A percentile compares a stretch with the other conserved stretches of the same genome.
Conservation (phyloP, 2,797 vertebrate species). For the Tadarida brasiliensis region DNA sequence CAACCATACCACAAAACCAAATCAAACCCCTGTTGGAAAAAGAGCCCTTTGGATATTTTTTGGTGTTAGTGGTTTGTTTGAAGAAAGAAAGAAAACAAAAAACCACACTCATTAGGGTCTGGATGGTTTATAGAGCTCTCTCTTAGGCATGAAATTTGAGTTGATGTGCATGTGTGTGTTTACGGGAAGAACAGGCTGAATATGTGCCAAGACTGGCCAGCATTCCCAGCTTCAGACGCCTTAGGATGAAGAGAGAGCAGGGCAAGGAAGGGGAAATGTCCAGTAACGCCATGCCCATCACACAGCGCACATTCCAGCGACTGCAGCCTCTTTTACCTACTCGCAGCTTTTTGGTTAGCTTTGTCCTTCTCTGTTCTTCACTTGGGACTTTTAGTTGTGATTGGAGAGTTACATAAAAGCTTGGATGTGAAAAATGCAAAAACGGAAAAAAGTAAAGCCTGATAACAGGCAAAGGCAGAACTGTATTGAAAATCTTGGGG, state of each 20-base stretch:
- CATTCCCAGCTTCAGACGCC: fast-evolving
- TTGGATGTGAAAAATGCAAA: background rate
- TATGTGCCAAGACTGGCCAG: background rate
- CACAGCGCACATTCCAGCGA: background rate
- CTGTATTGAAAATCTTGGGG: background rate
- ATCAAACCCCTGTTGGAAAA: background rate
- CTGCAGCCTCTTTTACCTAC: background rate
- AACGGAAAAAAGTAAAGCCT: background rate
- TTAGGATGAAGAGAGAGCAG: background rate
- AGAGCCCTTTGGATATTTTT: conserved; percentile 44
- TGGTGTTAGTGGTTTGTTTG: conserved; percentile 46
- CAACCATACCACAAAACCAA: background rate
- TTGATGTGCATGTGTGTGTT: background rate
- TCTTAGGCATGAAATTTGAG: background rate
- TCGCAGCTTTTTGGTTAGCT: background rate
- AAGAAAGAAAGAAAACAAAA: conserved; percentile 12
- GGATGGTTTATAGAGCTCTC: background rate
- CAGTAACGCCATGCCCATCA: fast-evolving
- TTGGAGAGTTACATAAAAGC: conserved; percentile 17
- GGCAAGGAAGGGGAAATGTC: background rate
- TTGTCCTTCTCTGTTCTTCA: conserved; percentile 8
- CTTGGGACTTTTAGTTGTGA: conserved; percentile 24
- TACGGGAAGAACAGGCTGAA: background rate
- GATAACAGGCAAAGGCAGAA: background rate
- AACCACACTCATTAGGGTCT: background rate